Conservation (phyloP, 2,888 invertebrate genomes). For the Sylvicola cinctus region DNA sequence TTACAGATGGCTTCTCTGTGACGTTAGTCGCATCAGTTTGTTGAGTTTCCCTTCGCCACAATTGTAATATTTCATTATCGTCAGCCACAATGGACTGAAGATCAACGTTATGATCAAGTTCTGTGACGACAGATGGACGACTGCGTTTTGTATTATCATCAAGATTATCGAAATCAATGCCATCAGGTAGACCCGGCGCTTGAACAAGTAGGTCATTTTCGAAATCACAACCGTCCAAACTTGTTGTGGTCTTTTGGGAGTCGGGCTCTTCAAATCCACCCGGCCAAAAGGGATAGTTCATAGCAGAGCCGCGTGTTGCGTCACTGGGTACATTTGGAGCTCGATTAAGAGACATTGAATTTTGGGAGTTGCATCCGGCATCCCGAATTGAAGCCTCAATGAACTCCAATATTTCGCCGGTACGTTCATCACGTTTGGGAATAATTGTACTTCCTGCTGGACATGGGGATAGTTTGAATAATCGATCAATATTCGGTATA, state of each 20-base stretch:
- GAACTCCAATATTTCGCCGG: slow-evolving; percentile 53
- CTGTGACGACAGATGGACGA: slow-evolving; percentile 9
- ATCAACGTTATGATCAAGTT: background rate
- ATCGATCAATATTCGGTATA: slow-evolving; percentile 5
- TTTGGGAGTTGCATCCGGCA: slow-evolving; percentile 42
- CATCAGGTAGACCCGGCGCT: slow-evolving; percentile 46
- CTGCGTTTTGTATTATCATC: slow-evolving; percentile 9
- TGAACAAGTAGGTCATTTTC: slow-evolving; percentile 28
- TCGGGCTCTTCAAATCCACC: slow-evolving; percentile 48
- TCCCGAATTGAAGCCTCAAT: slow-evolving; percentile 34
- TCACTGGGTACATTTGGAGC: slow-evolving; percentile 52
- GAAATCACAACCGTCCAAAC: slow-evolving; percentile 24
- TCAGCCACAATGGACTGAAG: slow-evolving; percentile 12
- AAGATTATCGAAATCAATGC: slow-evolving; percentile 30
- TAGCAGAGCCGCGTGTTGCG: slow-evolving; percentile 51
- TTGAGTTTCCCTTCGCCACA: slow-evolving; percentile 16
- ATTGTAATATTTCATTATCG: slow-evolving; percentile 18
- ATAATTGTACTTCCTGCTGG: slow-evolving; percentile 18
- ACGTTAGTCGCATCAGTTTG: slow-evolving; percentile 7
- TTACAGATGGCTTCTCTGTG: slow-evolving; percentile 1
- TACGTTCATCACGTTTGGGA: slow-evolving; percentile 42
- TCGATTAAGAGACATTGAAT: slow-evolving; percentile 60
- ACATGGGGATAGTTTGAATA: slow-evolving; percentile 7
- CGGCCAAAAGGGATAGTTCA: slow-evolving; percentile 74
- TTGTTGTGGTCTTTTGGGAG: slow-evolving; percentile 19